Conservation (phyloP, 2,797 vertebrate genomes). For the Scomberomorus guttatus region DNA sequence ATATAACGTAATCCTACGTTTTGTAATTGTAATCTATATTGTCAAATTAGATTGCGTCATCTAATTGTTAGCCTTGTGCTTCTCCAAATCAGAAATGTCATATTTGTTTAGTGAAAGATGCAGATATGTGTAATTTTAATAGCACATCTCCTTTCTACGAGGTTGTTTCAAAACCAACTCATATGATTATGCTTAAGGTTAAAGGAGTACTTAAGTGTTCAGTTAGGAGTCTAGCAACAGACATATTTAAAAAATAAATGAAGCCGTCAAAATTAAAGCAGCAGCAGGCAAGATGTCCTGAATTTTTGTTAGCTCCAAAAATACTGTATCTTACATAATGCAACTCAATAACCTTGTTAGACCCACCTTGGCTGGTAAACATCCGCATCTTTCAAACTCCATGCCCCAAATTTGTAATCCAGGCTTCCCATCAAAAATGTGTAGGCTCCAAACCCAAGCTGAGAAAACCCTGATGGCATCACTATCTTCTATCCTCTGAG, state of each 20-base stretch:
- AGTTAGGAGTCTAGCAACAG: background rate
- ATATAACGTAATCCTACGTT: background rate
- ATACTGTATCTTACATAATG: background rate
- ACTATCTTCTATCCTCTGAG: no score
- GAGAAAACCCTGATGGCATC: no score
- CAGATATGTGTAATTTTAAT: background rate
- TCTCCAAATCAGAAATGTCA: constrained; percentile 3
- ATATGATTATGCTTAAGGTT: no score
- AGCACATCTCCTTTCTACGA: background rate
- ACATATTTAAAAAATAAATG: background rate
- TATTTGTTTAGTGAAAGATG: constrained; percentile 25
- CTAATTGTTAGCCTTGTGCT: background rate
- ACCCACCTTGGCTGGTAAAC: background rate
- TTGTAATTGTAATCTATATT: background rate
- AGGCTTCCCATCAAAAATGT: background rate
- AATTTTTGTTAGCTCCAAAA: background rate
- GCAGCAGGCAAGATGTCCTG: no score
- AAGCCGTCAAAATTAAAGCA: background rate
- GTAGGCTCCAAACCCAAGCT: background rate
- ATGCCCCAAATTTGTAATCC: background rate
- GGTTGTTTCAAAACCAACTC: no score
- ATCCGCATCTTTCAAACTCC: background rate
- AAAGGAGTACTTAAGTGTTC: no score
- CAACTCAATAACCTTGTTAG: background rate
- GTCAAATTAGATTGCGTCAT: constrained; percentile 42